These are phyloP conservation scores for Sapayoa aenigma DNA, from an alignment of 2,113 vertebrate species.

Conservation along the genomic window DNA sequence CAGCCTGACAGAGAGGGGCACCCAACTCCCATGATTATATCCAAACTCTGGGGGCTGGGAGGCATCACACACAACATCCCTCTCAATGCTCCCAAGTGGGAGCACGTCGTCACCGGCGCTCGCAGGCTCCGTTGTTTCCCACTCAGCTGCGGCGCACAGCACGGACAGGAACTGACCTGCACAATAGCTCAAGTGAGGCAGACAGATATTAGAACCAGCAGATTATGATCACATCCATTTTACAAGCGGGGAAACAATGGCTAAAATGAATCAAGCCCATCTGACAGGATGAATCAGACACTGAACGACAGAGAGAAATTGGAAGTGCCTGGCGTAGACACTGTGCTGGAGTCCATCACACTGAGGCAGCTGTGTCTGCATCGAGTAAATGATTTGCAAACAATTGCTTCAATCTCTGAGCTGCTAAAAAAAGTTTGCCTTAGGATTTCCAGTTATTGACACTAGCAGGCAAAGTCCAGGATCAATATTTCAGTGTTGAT, in stretches of 20 bases:
- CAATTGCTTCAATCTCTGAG: not conserved
- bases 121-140: not conserved
- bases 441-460: not conserved
- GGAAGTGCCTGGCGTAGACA: not conserved
- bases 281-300: constrained; percentile 34
- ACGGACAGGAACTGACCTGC: not conserved
- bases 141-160: not conserved
- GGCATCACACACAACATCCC: not conserved
- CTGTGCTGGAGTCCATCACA: not conserved
- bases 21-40: not conserved
- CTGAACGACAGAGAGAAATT: not conserved
- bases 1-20: not conserved
- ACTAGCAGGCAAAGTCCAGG: not conserved
- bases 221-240: constrained; percentile 15
- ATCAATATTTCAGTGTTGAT: not conserved
- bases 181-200: not conserved
- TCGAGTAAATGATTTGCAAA: not conserved
- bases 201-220: not conserved
- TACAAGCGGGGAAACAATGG: not conserved
- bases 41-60: not conserved
- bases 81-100: not conserved
- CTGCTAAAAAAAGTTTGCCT: not conserved
- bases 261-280: constrained; percentile 8
- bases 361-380: not conserved
- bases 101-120: fast-evolving